Evolutionary conservation across 64 coral and sea anemone genomes (phyloP), one percentile per base, ranked within the genome.

Genomic region (Porites lutea): DNA sequence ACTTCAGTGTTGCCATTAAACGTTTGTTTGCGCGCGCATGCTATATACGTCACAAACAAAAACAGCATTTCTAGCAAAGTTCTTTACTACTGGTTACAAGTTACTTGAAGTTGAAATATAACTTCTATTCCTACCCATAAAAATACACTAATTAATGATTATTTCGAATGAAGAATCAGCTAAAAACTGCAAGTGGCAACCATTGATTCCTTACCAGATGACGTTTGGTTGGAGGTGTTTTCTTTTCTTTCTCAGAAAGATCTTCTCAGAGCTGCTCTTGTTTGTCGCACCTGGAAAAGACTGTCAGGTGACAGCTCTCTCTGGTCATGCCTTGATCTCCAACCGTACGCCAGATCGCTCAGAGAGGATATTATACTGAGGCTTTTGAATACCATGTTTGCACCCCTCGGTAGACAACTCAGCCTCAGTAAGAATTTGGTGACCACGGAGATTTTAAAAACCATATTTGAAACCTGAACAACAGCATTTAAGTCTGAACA

Each of bases 301-400:
- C 3, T 95, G 13, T 82, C 93, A 68, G 82, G 73, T 21, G 93
- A 95, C 10, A 82, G 93, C 27, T 86, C 93, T 27, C 58, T 95
- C 12, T 94, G 92, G 92, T 94, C 78, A 3, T 64, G 48, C 48
- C 87, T 94, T 14, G 78, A 94, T 76, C 79, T 94, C 46, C 61
- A 80, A 3, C 79, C 60, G 15, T 89, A 76, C 48, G 69, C 48
- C 21, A 75, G 13, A 9, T 69, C 50, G 19, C 69, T 94, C n/a
- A 44, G 14, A 15, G 69, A 54, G 4, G 87, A 89, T 49, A 65
- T 52, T 6, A 88, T 94, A 21, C 23, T 65, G 18, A 77, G 71
- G 46, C 19, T 94, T 10, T 63, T 94, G 9, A 89, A 68, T 62
- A 89, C 68, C 4, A 76, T 84, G 6, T 94, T 94, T 68, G 68